These are phyloP conservation scores for Drosophila pallidifrons DNA, from an alignment of 1,140 invertebrate species.

Conservation along the genomic window DNA sequence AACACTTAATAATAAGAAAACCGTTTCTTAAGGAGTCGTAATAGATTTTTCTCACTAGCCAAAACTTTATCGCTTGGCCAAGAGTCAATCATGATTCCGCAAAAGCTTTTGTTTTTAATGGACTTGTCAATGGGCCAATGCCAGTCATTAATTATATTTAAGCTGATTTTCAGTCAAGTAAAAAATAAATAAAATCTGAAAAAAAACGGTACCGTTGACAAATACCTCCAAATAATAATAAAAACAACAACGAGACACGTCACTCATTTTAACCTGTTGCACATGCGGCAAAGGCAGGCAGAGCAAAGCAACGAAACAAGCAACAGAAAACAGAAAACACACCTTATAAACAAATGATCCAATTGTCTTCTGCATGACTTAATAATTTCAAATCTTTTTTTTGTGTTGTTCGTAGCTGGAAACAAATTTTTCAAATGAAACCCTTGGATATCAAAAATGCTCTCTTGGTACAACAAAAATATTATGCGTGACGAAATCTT, in stretches of 20 bases:
- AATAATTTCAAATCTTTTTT: slow-evolving; percentile 62
- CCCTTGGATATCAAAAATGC: slow-evolving; percentile 33
- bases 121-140: slow-evolving; percentile 81
- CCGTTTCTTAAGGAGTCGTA: background rate
- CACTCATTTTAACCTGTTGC: slow-evolving; percentile 77
- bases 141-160: slow-evolving; percentile 82
- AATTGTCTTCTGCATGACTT: slow-evolving; percentile 81
- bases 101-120: slow-evolving; percentile 66
- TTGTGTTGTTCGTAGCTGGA: slow-evolving; percentile 41
- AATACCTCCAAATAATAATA: slow-evolving; percentile 39
- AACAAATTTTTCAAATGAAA: slow-evolving; percentile 72
- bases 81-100: slow-evolving; percentile 37
- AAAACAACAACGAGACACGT: slow-evolving; percentile 48
- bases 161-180: slow-evolving; percentile 71
- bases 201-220: slow-evolving; percentile 60
- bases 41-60: background rate
- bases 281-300: slow-evolving; percentile 43
- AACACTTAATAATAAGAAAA: background rate
- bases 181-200: slow-evolving; percentile 31
- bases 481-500: slow-evolving; percentile 82
- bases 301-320: slow-evolving; percentile 2
- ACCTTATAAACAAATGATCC: slow-evolving; percentile 81
- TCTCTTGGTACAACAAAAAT: slow-evolving; percentile 35
- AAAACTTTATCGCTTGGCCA: slow-evolving; percentile 8
- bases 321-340: slow-evolving; percentile 44